Base-by-base conservation (phyloP, 2,888 invertebrate genomes). In the Tillus elongatus region DNA sequence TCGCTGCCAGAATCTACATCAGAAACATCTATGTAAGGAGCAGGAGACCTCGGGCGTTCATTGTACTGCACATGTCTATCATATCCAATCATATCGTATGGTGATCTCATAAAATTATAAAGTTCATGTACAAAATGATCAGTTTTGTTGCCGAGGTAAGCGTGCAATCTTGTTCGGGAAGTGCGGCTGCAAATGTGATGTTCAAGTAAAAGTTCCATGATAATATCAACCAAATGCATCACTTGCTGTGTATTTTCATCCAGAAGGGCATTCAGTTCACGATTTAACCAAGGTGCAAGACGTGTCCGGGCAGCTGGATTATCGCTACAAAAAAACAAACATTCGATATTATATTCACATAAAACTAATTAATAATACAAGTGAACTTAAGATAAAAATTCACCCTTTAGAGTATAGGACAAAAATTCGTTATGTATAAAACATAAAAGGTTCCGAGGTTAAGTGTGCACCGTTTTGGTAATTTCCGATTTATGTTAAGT, bases 121-220 rank as follows among this genome's bases (percentile, higher is more conserved):
- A 95, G 74, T 58, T 95, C 93, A 59, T 93, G 91, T 16, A 88
- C 73, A 60, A 95, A 95, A 63, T 93, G 93, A 39, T 79, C 75
- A 0, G 90, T 86, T 47, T 79, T 72, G 1, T 70, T 67, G 12
- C 79, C 77, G 43, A 91, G 70, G 58, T 79, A 83, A 9, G 80
- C 75, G 15, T 71, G 70, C 35, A 91, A 63, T 9, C 77, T 69
- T 28, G 77, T 74, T 26, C 77, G 74, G 64, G 93, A 90, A 53
- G 80, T 77, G 4, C 71, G 58, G 41, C 82, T 77, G 46, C 69
- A 71, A 42, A 84, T 72, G 54, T 85, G 77, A 54, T 78, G 74
- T 44, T 74, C 69, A 4, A 71, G 75, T 12, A 92, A 66, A 35
- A 81, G 67, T 29, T 79, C 78, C 55, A 83, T 65, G 40, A 92